Evolutionary conservation across 2,797 vertebrate genomes (phyloP).

Genomic region (Gambelia wislizenii): DNA sequence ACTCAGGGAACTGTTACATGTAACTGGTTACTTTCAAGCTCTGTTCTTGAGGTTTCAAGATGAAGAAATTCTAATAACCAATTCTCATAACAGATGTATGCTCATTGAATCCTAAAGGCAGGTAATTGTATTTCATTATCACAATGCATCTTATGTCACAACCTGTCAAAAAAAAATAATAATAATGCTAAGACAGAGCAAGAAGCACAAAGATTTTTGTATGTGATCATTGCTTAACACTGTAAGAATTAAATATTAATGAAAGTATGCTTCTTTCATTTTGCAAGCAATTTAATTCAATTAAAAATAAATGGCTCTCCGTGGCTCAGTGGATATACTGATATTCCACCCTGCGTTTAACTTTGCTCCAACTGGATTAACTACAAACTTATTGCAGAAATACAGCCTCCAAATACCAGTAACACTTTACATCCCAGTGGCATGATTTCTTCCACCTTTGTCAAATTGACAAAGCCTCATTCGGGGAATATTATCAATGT

Average conservation of each 20-base stretch:
- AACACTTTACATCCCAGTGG: slow-evolving; percentile 67
- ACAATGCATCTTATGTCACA: slow-evolving; percentile 49
- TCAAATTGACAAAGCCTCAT: slow-evolving; percentile 32
- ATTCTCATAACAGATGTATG: not conserved
- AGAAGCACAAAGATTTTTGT: slow-evolving; percentile 79
- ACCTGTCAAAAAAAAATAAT: slow-evolving; percentile 66
- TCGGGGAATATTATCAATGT: slow-evolving; percentile 48
- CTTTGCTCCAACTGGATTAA: slow-evolving; percentile 74
- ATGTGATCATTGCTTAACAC: slow-evolving; percentile 84
- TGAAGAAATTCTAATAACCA: not conserved
- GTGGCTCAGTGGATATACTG: slow-evolving; percentile 81
- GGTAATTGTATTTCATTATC: not conserved
- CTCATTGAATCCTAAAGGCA: not conserved
- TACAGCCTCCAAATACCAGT: slow-evolving; percentile 57
- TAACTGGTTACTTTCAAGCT: not conserved
- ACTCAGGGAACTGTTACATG: not conserved
- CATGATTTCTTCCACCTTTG: slow-evolving; percentile 44
- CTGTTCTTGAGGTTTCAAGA: not conserved
- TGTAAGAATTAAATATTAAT: slow-evolving; percentile 86
- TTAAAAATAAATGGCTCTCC: slow-evolving; percentile 87
- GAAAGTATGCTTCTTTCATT: slow-evolving; percentile 85
- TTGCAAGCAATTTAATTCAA: slow-evolving; percentile 88
- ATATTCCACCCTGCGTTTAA: slow-evolving; percentile 76
- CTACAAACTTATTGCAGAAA: slow-evolving; percentile 62
- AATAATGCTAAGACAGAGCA: slow-evolving; percentile 64